Evolutionary conservation across 2,888 invertebrate species (phyloP).

Genomic region (Branchipolynoe longqiensis): DNA sequence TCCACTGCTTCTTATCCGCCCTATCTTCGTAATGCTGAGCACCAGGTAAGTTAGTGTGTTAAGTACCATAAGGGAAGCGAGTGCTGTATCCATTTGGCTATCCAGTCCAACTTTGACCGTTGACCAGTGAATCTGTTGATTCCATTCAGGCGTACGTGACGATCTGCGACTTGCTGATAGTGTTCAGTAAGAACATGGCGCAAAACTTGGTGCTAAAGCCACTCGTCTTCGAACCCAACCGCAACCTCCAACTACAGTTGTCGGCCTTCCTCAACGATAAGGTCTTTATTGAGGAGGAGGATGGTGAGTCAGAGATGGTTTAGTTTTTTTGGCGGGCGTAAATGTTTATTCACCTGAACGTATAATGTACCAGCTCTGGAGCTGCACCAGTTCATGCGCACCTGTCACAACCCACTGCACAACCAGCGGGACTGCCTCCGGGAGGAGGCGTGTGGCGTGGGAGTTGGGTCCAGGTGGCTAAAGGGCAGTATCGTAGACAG

Average conservation of each 20-base stretch:
- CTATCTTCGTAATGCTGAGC: too few species aligned
- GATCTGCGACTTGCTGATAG: slow-evolving; percentile 96
- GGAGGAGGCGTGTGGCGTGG: slow-evolving; percentile 85
- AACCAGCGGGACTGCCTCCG: slow-evolving; percentile 87
- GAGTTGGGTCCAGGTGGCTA: too few species aligned
- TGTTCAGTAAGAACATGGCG: slow-evolving; percentile 92
- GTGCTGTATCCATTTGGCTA: too few species aligned
- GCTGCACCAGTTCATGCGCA: slow-evolving; percentile 89
- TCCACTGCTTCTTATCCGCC: too few species aligned
- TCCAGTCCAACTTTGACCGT: too few species aligned
- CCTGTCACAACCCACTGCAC: slow-evolving; percentile 87
- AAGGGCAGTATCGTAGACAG: too few species aligned
- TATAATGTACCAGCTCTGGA: too few species aligned
- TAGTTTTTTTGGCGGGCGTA: too few species aligned
- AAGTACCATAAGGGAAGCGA: too few species aligned
- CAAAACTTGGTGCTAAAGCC: slow-evolving; percentile 77
- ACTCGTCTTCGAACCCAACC: slow-evolving; percentile 91
- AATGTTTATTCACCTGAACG: too few species aligned
- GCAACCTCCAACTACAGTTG: slow-evolving; percentile 89
- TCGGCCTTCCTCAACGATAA: slow-evolving; percentile 95
- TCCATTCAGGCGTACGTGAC: slow-evolving; percentile 94
- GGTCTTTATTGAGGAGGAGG: slow-evolving; percentile 95
- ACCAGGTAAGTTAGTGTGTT: too few species aligned
- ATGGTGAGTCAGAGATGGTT: slow-evolving; percentile 86
- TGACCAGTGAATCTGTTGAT: too few species aligned